phyloP scores from a whole-genome alignment of 1,140 invertebrate genomes.

The Chymomyza costata region DNA sequence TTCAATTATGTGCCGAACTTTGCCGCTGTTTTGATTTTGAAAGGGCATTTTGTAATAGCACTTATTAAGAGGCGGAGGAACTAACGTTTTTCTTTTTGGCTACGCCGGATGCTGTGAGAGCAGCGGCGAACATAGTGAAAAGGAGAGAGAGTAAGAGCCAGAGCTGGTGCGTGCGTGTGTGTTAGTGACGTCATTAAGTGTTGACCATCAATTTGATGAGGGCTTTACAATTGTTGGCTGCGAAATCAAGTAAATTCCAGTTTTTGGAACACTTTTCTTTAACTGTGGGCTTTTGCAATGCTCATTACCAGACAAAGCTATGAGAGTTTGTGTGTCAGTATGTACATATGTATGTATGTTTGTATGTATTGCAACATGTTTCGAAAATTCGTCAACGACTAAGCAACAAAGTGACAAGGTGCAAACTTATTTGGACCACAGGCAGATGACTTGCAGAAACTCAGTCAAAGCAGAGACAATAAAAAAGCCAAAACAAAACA shows the following conservation, averaged over 20 bases:
- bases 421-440: constrained; percentile 58
- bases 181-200: constrained; percentile 4
- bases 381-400: constrained; percentile 43
- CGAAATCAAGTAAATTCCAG: constrained; percentile 27
- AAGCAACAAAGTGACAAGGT: constrained; percentile 31
- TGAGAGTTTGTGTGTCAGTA: no score
- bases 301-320: constrained; percentile 1
- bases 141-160: no score
- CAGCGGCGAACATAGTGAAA: no score
- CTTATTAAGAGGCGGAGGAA: no score
- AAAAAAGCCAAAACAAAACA: constrained; percentile 6
- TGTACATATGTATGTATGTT: not conserved
- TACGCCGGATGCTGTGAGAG: constrained; percentile 5
- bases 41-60: constrained; percentile 35
- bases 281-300: constrained; percentile 51
- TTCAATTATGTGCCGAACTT: constrained; percentile 21
- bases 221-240: constrained; percentile 40
- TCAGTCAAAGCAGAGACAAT: constrained; percentile 22
- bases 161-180: not conserved
- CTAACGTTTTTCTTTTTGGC: constrained; percentile 6
- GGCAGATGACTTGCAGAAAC: constrained; percentile 57
- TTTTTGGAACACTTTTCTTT: constrained; percentile 46
- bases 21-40: constrained; percentile 15
- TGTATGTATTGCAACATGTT: constrained; percentile 34
- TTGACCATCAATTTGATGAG: constrained; percentile 22